Base-by-base conservation (phyloP, 2,797 vertebrate species). In the Vireo griseus region DNA sequence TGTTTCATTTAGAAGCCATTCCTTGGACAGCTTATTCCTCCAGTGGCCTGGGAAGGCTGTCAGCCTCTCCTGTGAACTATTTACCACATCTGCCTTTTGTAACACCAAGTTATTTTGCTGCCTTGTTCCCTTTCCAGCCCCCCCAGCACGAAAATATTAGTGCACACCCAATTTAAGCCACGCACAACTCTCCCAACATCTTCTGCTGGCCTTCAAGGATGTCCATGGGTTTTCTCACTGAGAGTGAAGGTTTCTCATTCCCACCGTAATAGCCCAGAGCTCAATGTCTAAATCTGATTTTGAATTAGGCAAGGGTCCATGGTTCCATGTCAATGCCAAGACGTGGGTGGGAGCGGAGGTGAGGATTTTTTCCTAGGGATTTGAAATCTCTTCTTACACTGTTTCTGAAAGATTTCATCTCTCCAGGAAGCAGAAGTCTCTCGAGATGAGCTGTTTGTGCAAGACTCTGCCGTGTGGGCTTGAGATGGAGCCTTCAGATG, bases 401-500 rank as follows among this genome's bases (percentile, higher is more conserved):
- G 58, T 94, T 91, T 91, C 87, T 90, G 73, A 96, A 96, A 96
- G 87, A 92, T 94, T 96, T 94, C 73, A 94, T 96, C 87, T 95
- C 95, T 95, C 79, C 89, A 86, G 94, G 95, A 94, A 95, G 92
- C 57, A 87, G 58, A 66, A 86, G 8, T 91, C 95, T 91, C 95
- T 88, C 0, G 51, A 80, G 94, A 95, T 84, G 79, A 78, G 69
- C 85, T 94, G 87, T 88, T 92, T 96, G 88, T 94, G 82, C 89
- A 94, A 94, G 85, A 88, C 59, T 81, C 16, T 80, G 75, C 91
- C 35, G 0, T 65, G 86, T 96, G 91, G 86, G 84, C 68, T 95
- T 69, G 33, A 85, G 78, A 62, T 94, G 44, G 80, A 94, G 62
- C 25, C 63, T 92, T 88, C 62, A 95, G 62, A 85, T 74, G 55